Conservation (phyloP, 2,113 vertebrate genomes). For the Atherinomorus stipes region DNA sequence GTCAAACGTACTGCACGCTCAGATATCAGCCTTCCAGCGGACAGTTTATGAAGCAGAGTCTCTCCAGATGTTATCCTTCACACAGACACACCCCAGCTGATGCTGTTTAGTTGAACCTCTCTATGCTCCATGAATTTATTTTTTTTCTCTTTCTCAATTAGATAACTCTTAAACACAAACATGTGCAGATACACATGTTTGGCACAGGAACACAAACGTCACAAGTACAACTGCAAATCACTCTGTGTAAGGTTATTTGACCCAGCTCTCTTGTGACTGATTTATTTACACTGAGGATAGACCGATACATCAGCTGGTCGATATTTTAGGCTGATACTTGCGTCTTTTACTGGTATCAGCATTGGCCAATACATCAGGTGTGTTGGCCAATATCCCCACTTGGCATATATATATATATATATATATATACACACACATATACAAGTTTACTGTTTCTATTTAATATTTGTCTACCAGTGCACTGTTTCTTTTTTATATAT, state of each 20-base stretch:
- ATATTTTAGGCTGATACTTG: too few species aligned
- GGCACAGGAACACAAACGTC: not conserved
- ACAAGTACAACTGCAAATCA: not conserved
- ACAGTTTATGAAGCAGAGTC: slow-evolving; percentile 48
- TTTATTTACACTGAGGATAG: slow-evolving; percentile 2
- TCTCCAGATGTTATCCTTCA: slow-evolving; percentile 69
- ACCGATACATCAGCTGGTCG: too few species aligned
- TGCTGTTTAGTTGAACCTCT: slow-evolving; percentile 48
- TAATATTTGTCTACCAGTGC: too few species aligned
- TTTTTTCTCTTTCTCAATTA: slow-evolving; percentile 1
- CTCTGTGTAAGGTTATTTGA: slow-evolving; percentile 5
- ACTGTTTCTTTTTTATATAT: too few species aligned
- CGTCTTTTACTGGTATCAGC: too few species aligned
- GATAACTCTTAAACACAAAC: slow-evolving; percentile 17
- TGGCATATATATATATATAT: too few species aligned
- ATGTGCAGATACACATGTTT: slow-evolving; percentile 11
- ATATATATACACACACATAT: too few species aligned
- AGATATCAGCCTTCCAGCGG: slow-evolving; percentile 37
- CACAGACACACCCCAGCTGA: slow-evolving; percentile 16
- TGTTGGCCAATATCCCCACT: too few species aligned
- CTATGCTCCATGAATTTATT: slow-evolving; percentile 29
- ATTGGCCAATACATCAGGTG: too few species aligned
- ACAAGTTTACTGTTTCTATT: too few species aligned
- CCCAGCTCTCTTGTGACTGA: not conserved
- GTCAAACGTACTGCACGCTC: slow-evolving; percentile 24